phyloP scores from a whole-genome alignment of 2,113 vertebrate genomes.

The Poecile atricapillus region DNA sequence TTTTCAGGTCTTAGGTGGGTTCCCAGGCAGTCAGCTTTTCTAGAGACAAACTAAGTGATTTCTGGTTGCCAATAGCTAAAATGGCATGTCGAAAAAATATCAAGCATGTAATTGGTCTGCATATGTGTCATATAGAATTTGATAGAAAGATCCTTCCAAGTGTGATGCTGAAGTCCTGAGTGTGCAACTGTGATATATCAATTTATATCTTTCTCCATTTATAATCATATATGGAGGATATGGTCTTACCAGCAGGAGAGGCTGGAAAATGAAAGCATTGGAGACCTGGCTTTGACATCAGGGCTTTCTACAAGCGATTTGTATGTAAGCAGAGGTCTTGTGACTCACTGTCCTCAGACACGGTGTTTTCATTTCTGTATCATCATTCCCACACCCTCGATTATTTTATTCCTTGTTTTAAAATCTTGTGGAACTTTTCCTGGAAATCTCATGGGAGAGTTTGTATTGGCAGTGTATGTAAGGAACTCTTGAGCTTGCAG shows the following conservation, averaged over 20 bases:
- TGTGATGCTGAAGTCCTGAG: not conserved
- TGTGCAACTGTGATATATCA: not conserved
- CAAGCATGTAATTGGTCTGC: not conserved
- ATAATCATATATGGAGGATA: not conserved
- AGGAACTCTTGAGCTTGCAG: not conserved
- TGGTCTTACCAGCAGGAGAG: not conserved
- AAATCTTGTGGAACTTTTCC: not conserved
- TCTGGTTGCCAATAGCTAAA: not conserved
- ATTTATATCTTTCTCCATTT: not conserved
- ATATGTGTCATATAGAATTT: not conserved
- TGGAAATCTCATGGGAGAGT: not conserved
- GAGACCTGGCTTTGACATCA: not conserved
- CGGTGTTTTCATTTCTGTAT: not conserved
- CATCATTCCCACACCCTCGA: fast-evolving
- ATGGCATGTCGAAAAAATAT: fast-evolving
- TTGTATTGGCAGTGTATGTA: not conserved
- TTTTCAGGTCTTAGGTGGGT: not conserved
- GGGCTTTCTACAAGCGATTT: not conserved
- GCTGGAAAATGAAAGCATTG: not conserved
- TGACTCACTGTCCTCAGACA: not conserved
- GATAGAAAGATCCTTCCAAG: not conserved
- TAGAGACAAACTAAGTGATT: not conserved
- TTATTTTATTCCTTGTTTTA: not conserved
- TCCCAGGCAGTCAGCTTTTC: not conserved
- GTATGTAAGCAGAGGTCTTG: not conserved